These are phyloP conservation scores for Miniopterus natalensis DNA, from an alignment of 2,113 vertebrate genomes.

Conservation along the genomic window DNA sequence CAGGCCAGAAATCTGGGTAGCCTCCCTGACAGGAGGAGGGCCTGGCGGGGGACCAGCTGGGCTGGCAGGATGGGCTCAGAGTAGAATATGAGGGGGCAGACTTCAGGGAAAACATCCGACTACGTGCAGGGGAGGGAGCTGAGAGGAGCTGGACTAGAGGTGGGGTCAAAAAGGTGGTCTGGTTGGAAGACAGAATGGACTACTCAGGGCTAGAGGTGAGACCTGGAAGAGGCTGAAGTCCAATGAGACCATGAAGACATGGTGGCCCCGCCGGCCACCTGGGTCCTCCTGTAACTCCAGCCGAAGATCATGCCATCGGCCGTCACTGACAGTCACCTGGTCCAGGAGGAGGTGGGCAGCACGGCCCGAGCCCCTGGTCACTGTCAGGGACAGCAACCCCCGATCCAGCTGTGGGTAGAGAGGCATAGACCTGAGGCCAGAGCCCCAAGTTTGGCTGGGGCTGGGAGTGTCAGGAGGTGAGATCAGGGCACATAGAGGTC, in stretches of 20 bases:
- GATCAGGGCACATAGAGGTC: background rate
- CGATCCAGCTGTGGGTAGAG: constrained; percentile 90
- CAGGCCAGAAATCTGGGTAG: background rate
- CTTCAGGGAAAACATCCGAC: background rate
- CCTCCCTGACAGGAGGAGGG: background rate
- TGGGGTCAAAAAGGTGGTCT: background rate
- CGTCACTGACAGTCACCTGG: constrained; percentile 95
- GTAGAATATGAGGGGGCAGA: background rate
- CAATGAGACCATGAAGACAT: constrained; percentile 94
- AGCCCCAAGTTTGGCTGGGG: background rate
- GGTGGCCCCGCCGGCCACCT: constrained; percentile 91
- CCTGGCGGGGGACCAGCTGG: background rate
- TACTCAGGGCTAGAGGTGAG: constrained; percentile 30
- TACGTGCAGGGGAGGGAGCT: background rate
- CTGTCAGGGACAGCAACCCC: constrained; percentile 94
- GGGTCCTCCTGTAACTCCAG: constrained; percentile 95
- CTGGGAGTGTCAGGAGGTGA: background rate
- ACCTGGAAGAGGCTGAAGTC: constrained; percentile 98
- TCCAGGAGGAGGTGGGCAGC: constrained; percentile 94
- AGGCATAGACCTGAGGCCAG: constrained; percentile 57
- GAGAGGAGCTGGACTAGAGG: background rate
- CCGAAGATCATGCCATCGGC: constrained; percentile 97
- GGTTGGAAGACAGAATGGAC: constrained; percentile 22
- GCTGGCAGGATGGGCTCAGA: background rate
- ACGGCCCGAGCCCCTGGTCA: constrained; percentile 91